Evolutionary conservation across 2,113 vertebrate genomes (phyloP).

Genomic region (Phaethon lepturus): DNA sequence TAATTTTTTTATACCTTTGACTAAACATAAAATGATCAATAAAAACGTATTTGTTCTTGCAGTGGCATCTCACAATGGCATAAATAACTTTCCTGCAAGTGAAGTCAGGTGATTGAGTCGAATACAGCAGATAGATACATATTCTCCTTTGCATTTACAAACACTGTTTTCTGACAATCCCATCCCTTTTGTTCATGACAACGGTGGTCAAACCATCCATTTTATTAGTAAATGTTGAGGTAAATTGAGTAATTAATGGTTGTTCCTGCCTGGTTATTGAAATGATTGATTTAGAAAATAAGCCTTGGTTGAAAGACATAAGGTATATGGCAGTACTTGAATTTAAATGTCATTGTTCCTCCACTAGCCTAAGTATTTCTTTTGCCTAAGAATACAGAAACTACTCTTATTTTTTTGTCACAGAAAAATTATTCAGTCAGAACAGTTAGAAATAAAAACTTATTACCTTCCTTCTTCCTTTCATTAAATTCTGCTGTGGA

Average conservation of each 20-base stretch:
- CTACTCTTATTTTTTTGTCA: not conserved
- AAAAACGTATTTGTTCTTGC: not conserved
- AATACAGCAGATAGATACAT: not conserved
- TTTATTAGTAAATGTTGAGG: slow-evolving; percentile 56
- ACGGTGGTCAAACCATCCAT: not conserved
- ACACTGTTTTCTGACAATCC: not conserved
- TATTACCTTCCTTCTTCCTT: not conserved
- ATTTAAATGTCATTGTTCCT: not conserved
- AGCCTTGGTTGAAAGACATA: slow-evolving; percentile 30
- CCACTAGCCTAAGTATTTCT: not conserved
- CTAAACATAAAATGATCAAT: not conserved
- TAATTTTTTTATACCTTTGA: not conserved
- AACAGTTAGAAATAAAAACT: slow-evolving; percentile 2
- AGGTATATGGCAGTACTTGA: not conserved
- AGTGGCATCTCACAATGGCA: not conserved
- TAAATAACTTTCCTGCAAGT: not conserved
- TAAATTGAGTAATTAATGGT: slow-evolving; percentile 37
- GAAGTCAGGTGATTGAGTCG: not conserved
- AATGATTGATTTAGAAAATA: slow-evolving; percentile 52
- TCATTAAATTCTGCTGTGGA: not conserved
- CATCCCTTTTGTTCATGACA: not conserved
- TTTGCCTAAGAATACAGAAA: slow-evolving; percentile 2
- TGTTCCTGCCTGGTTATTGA: not conserved
- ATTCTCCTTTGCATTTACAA: not conserved
- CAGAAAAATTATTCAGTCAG: not conserved